Percentiles rank a stretch among this genome's conserved stretches.
Evolutionary conservation across 2,113 vertebrate species (phyloP).

Genomic region (Chlamydotis undulata): DNA sequence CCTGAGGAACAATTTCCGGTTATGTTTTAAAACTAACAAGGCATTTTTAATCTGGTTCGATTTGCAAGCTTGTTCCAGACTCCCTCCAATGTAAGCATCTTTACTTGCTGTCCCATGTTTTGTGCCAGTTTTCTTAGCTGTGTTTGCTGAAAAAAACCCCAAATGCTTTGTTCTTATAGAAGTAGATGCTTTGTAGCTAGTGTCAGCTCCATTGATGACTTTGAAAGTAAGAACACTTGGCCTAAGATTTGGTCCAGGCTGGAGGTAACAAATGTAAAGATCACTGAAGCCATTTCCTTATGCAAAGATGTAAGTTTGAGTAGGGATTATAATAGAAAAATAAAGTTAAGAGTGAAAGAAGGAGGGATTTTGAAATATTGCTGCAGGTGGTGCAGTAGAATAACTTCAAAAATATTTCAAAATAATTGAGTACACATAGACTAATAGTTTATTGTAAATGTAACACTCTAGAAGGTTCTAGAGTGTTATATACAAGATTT

Average conservation of each 20-base stretch:
- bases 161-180: neutral
- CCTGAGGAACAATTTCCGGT: neutral
- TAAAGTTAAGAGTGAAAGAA: neutral
- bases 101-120: neutral
- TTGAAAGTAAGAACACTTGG: neutral
- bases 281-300: neutral
- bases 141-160: neutral
- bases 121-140: neutral
- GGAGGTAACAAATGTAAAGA: neutral
- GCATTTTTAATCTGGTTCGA: neutral
- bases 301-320: neutral
- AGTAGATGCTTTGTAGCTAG: neutral
- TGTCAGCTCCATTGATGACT: neutral
- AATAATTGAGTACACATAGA: neutral
- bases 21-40: neutral
- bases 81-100: neutral
- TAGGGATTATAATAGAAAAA: neutral
- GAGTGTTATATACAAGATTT: neutral
- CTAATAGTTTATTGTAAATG: neutral
- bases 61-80: neutral
- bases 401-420: neutral
- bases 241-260: neutral
- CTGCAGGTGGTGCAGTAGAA: neutral
- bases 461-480: neutral
- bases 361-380: neutral